These are phyloP conservation scores for Pelecanus crispus DNA, from an alignment of 2,113 vertebrate genomes.

Conservation along the genomic window DNA sequence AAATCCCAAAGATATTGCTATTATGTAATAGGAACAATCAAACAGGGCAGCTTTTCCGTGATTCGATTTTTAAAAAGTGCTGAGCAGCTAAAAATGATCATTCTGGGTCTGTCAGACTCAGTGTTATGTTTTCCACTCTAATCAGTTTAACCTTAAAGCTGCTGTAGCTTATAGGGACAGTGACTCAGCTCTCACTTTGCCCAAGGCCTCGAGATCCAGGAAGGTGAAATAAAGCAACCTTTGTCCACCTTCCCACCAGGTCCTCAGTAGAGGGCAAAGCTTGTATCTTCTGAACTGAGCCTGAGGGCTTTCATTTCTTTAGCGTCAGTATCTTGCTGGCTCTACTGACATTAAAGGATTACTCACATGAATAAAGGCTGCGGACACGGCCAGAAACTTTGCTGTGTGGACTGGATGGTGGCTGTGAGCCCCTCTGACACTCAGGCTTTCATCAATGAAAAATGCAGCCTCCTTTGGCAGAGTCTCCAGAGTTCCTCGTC, in stretches of 20 bases:
- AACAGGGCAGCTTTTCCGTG: not conserved
- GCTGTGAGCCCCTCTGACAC: not conserved
- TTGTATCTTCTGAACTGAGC: not conserved
- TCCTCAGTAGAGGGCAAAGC: not conserved
- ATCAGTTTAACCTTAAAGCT: not conserved
- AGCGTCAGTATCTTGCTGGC: not conserved
- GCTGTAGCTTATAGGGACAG: not conserved
- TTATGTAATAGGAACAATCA: slow-evolving; percentile 43
- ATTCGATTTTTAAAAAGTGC: slow-evolving; percentile 2
- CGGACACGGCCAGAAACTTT: not conserved
- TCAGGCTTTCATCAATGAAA: not conserved
- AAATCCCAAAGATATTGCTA: slow-evolving; percentile 4
- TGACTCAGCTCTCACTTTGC: not conserved
- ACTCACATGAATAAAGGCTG: not conserved
- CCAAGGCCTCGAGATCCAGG: not conserved
- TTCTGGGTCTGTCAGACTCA: not conserved
- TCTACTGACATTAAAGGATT: not conserved
- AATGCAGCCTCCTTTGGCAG: not conserved
- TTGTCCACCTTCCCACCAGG: not conserved
- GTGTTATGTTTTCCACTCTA: not conserved
- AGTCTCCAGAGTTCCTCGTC: not conserved
- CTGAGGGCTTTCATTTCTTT: not conserved
- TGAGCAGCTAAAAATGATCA: not conserved
- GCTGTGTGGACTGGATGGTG: not conserved
- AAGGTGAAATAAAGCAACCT: not conserved